phyloP scores from a whole-genome alignment of 2,113 vertebrate species.

The Felis catus region F.catus_Fca126_mat1.0 CM031417.1:46826001-46826500 shows the following conservation, averaged over 20 bases:
- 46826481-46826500: neutral
- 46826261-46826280: neutral
- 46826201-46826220: neutral
- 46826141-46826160: neutral
- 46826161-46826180: fast-evolving
- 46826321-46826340: neutral
- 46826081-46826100: neutral
- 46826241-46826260: neutral
- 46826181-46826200: too few species aligned
- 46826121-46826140: too few species aligned
- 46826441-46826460: neutral
- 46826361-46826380: neutral
- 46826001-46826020: neutral
- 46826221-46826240: neutral
- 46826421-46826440: neutral
- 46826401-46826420: conserved; percentile 35
- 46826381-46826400: neutral
- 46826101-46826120: neutral
- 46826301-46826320: fast-evolving
- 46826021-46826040: neutral
- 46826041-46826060: neutral
- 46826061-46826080: neutral
- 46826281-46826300: neutral
- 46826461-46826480: neutral
- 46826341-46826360: neutral